Evolutionary conservation across 2,888 invertebrate species (phyloP).

Genomic region (Poecilobothrus nobilitatus): DNA sequence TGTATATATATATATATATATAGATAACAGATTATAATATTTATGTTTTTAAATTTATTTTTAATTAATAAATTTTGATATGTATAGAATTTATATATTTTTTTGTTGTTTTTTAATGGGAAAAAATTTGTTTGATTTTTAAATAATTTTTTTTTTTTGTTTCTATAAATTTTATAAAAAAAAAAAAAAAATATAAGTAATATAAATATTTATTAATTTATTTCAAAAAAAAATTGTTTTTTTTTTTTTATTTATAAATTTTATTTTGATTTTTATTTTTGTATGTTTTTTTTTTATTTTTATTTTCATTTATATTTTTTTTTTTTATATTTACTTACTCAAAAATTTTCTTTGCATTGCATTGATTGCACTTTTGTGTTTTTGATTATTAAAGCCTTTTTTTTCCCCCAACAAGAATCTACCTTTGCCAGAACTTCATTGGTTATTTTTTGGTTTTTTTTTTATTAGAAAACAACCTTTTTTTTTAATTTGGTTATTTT

Average conservation of each 20-base stretch:
- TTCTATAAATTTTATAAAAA: no score
- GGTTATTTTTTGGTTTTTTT: neutral
- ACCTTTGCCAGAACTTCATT: neutral
- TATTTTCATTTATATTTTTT: neutral
- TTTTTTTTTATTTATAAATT: no score
- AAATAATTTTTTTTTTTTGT: no score
- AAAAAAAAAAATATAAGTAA: no score
- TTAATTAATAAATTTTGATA: no score
- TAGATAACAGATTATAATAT: no score
- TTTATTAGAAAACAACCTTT: neutral
- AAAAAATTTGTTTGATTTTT: no score
- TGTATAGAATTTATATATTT: no score
- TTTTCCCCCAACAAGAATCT: neutral
- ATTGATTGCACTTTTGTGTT: conserved; percentile 4
- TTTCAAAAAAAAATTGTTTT: neutral
- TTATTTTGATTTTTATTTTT: neutral
- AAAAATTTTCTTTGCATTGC: conserved; percentile 6
- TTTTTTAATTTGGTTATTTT: neutral
- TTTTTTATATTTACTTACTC: neutral
- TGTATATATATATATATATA: no score
- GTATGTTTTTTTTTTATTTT: neutral
- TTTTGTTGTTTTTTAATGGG: no score
- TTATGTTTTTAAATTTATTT: no score
- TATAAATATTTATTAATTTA: no score
- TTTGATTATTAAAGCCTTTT: neutral